These are phyloP conservation scores for Tyrannus savana DNA, from an alignment of 2,113 vertebrate species.

Conservation along the genomic window DNA sequence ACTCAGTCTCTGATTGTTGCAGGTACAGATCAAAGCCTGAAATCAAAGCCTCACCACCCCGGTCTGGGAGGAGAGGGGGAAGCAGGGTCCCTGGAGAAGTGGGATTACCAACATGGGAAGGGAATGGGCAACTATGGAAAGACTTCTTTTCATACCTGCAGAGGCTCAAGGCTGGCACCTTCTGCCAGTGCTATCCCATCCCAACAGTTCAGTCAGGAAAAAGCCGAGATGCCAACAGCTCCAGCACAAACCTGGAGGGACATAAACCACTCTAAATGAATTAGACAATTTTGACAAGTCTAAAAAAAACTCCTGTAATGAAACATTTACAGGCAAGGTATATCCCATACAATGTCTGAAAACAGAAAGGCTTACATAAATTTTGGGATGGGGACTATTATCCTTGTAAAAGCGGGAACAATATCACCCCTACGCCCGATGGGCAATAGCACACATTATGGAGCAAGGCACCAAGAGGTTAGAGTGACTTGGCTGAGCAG, in stretches of 20 bases:
- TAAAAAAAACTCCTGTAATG: not conserved
- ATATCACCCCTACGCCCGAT: accelerated
- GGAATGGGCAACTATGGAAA: not conserved
- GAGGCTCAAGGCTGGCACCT: not conserved
- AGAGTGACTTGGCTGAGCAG: not conserved
- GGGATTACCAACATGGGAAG: not conserved
- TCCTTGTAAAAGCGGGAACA: not conserved
- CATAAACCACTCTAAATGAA: not conserved
- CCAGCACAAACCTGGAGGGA: not conserved
- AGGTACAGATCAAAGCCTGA: not conserved
- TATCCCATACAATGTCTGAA: not conserved
- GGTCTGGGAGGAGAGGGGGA: not conserved
- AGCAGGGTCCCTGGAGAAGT: not conserved
- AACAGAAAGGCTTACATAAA: not conserved
- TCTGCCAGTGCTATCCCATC: not conserved
- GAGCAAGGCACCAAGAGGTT: not conserved
- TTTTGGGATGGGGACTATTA: not conserved
- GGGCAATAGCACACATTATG: not conserved
- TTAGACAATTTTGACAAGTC: not conserved
- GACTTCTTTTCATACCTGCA: not conserved
- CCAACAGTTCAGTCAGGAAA: not conserved
- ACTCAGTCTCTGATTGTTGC: not conserved
- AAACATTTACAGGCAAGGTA: not conserved
- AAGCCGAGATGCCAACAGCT: not conserved
- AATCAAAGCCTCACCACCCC: not conserved